These are phyloP conservation scores for Ginglymostoma cirratum DNA, from an alignment of 2,113 vertebrate species.

Conservation along the genomic window DNA sequence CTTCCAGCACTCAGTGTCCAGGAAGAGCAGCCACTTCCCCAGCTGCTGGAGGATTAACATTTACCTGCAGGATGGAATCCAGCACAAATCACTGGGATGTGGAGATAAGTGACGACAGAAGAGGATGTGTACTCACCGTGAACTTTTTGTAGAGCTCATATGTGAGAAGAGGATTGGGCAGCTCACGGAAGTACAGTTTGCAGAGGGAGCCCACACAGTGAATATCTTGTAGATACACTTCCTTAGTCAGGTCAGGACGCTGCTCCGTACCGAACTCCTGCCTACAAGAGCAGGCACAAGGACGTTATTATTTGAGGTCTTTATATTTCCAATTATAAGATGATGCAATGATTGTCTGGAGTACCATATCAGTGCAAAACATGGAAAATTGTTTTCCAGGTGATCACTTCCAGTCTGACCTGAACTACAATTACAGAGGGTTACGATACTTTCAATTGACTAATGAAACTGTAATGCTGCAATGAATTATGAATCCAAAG, in stretches of 20 bases:
- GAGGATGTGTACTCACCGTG: conserved; percentile 70
- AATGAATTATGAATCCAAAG: not conserved
- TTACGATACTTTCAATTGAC: not conserved
- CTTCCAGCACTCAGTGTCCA: not conserved
- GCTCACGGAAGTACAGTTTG: conserved; percentile 95
- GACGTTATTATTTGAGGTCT: not conserved
- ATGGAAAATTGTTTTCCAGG: not conserved
- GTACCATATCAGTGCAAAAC: not conserved
- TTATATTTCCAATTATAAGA: not conserved
- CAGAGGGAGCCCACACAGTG: conserved; percentile 97
- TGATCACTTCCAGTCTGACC: too few relatives aligned
- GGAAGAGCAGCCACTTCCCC: not conserved
- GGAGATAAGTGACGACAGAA: not conserved
- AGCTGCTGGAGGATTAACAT: not conserved
- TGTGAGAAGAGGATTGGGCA: conserved; percentile 94
- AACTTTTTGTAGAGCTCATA: conserved; percentile 96
- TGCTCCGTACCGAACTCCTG: conserved; percentile 93
- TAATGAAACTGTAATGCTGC: not conserved
- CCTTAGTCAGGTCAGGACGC: conserved; percentile 87
- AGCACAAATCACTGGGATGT: not conserved
- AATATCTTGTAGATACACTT: conserved; percentile 98
- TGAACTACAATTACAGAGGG: not conserved
- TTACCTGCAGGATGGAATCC: not conserved
- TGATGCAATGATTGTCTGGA: not conserved
- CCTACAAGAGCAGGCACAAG: conserved; percentile 54